phyloP scores from a whole-genome alignment of 2,888 invertebrate genomes.

The Tanytarsus gracilentus region DNA sequence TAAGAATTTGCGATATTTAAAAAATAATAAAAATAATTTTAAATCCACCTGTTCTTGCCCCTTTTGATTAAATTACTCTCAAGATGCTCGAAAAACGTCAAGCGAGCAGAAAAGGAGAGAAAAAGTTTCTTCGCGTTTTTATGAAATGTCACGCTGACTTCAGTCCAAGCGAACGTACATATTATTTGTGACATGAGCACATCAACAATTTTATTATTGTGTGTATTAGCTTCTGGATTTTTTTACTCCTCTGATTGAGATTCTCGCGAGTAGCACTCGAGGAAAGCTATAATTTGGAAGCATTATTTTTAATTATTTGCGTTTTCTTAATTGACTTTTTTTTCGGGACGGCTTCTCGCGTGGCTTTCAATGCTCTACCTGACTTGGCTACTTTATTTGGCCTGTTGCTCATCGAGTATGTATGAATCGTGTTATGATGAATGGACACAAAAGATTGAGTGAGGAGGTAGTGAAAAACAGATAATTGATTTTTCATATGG shows the following conservation, averaged over 20 bases:
- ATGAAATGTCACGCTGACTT: slow-evolving; percentile 27
- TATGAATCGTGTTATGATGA: no score
- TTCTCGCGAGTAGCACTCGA: no score
- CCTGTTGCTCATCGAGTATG: no score
- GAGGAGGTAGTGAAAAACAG: no score
- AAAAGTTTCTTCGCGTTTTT: not conserved
- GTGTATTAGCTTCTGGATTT: slow-evolving; percentile 23
- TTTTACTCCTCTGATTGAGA: slow-evolving; percentile 21
- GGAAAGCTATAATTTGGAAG: slow-evolving; percentile 24
- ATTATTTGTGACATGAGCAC: slow-evolving; percentile 29
- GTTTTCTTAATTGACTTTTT: slow-evolving; percentile 29
- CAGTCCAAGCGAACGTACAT: slow-evolving; percentile 10
- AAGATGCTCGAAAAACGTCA: not conserved
- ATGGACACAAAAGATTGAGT: no score
- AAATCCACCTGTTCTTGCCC: no score
- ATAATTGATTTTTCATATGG: no score
- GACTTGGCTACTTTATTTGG: no score
- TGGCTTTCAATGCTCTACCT: not conserved
- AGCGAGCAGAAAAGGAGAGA: not conserved
- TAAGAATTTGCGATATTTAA: no score
- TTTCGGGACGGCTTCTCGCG: no score
- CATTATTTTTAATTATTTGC: slow-evolving; percentile 29
- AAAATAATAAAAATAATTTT: no score
- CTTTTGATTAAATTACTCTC: no score
- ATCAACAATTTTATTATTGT: slow-evolving; percentile 20